Conservation (phyloP, 2,888 invertebrate species). For the Iphiclides podalirius region DNA sequence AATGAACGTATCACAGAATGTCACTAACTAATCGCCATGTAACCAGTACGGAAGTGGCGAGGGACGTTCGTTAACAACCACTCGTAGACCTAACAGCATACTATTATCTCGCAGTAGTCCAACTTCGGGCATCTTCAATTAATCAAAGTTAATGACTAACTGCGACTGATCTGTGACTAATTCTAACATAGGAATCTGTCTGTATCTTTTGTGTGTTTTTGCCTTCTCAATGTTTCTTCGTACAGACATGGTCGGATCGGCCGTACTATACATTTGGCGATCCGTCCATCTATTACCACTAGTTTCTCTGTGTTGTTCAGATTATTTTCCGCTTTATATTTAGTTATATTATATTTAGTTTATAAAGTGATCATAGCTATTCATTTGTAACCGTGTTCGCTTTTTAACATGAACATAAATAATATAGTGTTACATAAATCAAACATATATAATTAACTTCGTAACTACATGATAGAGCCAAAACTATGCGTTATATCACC, state of each 20-base stretch:
- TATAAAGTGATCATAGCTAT: no score
- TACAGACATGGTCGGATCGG: no score
- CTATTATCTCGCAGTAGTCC: slow-evolving; percentile 10
- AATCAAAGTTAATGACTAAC: slow-evolving; percentile 21
- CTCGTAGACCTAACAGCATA: slow-evolving; percentile 17
- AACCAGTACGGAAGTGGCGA: slow-evolving; percentile 4
- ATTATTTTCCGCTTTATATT: no score
- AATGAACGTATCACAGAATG: slow-evolving; percentile 5
- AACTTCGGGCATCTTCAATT: slow-evolving; percentile 15
- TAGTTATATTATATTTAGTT: no score
- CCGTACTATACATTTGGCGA: no score
- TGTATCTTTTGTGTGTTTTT: slow-evolving; percentile 1
- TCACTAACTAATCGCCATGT: slow-evolving; percentile 18
- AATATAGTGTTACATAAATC: no score
- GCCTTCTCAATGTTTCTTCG: background rate
- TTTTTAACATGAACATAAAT: no score
- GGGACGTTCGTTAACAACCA: slow-evolving; percentile 2
- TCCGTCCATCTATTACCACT: background rate
- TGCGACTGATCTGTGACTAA: slow-evolving; percentile 22
- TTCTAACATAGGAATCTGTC: slow-evolving; percentile 17
- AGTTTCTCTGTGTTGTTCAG: background rate
- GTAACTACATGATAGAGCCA: no score
- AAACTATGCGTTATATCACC: no score
- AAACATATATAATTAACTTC: no score
- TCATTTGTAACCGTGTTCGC: no score